Base-by-base conservation (phyloP, 2,113 vertebrate genomes). In the Hiodon alosoides region DNA sequence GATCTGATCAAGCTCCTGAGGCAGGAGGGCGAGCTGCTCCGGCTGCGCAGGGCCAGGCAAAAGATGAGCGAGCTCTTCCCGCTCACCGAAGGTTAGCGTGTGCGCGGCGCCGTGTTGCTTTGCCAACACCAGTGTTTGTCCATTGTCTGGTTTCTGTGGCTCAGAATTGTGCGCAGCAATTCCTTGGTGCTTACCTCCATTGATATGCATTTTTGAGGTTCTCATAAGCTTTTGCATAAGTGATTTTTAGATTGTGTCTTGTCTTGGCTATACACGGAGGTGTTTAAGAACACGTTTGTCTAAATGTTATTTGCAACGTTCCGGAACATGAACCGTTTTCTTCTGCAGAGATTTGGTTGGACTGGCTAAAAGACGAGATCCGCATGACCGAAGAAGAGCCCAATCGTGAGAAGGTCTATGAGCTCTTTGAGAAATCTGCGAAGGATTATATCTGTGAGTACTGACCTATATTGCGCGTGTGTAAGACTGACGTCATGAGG, bases 11-110 rank as follows among this genome's bases (percentile, higher is more conserved):
- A 96, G 83, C 87, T 99, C 31, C 90, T 99, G 3, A 90, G 93
- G 62, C 94, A 97, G 80, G 96, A 96, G 72, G 95, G 94, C 11
- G 95, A 98, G 80, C 84, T 98, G 72, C 74, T 88, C 64, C 92
- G 90, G 69, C 86, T 98, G 79, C 85, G 92, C 71, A 85, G 87
- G 72, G 97, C 97, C 48, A 92, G 97, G 54, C 94, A 97, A 90
- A 98, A 98, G 84, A 99, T 99, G 97, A 95, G 96, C 0, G 95
- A 98, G 55, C 91, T 97, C 78, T 99, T 98, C 55, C 97, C 97
- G 0, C 85, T 99, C 75, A 98, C 97, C 0, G 96, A 99, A 97
- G 96, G 97, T 98, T 78, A 1, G 0, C 2, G 2, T 5, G 3
- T 14, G 5, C 54, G 13, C 54, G 5, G 4, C 7, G 2, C 14